Conservation (phyloP, 2,888 invertebrate species). For the Ochropacha duplaris region DNA sequence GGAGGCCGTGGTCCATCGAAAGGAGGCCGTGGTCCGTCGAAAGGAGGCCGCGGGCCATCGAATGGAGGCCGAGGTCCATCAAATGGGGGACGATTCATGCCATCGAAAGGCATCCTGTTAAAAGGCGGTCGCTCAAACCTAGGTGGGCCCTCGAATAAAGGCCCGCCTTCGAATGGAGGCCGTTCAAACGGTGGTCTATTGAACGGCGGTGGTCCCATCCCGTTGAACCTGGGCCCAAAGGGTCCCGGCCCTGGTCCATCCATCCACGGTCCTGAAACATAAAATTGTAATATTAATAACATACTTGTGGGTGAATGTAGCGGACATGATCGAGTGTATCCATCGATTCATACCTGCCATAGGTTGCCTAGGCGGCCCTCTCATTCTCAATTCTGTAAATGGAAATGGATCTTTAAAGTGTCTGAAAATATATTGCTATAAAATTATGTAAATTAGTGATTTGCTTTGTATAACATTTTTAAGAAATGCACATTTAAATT, state of each 20-base stretch:
- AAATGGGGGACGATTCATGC: conserved; percentile 43
- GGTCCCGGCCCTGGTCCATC: conserved; percentile 63
- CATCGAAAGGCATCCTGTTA: conserved; percentile 54
- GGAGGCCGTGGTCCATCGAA: conserved; percentile 53
- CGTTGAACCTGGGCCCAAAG: conserved; percentile 72
- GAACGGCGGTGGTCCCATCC: conserved; percentile 66
- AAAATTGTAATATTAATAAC: conserved; percentile 8
- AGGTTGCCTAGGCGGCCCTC: conserved; percentile 68
- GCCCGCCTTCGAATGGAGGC: conserved; percentile 57
- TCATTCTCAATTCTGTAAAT: conserved; percentile 77
- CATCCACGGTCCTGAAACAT: conserved; percentile 73
- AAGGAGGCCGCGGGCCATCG: conserved; percentile 53
- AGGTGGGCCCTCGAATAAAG: conserved; percentile 46
- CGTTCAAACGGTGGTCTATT: conserved; percentile 51
- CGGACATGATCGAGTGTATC: neutral
- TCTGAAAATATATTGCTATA: conserved; percentile 19
- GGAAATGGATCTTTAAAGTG: conserved; percentile 32
- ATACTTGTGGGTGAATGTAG: conserved; percentile 13
- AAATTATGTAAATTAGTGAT: neutral
- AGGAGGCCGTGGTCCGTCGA: conserved; percentile 47
- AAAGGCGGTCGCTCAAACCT: conserved; percentile 55
- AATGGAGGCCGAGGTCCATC: conserved; percentile 51
- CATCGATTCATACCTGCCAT: conserved; percentile 61
- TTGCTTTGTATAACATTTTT: neutral
- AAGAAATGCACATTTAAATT: too few species aligned